Percentiles rank a stretch among this genome's conserved stretches.
phyloP scores from a whole-genome alignment of 2,888 invertebrate genomes.

The Parnassius orleans region DNA sequence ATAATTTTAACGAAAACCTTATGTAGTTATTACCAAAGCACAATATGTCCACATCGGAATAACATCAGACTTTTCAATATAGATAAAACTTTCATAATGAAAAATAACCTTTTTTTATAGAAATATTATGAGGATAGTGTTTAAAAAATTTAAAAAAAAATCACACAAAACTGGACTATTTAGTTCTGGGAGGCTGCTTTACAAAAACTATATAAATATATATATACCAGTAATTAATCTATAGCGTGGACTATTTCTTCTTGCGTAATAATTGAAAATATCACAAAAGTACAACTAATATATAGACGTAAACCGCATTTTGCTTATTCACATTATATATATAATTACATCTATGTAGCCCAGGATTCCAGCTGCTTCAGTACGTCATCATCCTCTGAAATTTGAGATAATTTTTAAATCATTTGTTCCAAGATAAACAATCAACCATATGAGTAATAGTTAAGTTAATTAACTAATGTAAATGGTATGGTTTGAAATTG shows the following conservation, averaged over 20 bases:
- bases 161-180: background rate
- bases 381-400: conserved; percentile 73
- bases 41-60: no score
- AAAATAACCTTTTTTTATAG: no score
- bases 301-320: conserved; percentile 15
- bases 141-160: background rate
- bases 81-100: no score
- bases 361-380: conserved; percentile 65
- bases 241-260: conserved; percentile 8
- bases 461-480: no score
- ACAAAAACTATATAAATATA: background rate
- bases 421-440: background rate
- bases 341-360: conserved; percentile 58
- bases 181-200: background rate
- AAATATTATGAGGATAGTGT: no score
- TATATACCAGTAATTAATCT: background rate
- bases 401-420: conserved; percentile 27
- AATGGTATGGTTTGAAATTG: no score
- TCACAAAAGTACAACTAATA: conserved; percentile 46
- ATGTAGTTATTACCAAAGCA: no score
- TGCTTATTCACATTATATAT: conserved; percentile 2
- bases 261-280: conserved; percentile 36
- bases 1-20: no score
- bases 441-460: no score
- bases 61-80: no score